phyloP scores from a whole-genome alignment of 2,113 vertebrate genomes.

The Rhizomys pruinosus region DNA sequence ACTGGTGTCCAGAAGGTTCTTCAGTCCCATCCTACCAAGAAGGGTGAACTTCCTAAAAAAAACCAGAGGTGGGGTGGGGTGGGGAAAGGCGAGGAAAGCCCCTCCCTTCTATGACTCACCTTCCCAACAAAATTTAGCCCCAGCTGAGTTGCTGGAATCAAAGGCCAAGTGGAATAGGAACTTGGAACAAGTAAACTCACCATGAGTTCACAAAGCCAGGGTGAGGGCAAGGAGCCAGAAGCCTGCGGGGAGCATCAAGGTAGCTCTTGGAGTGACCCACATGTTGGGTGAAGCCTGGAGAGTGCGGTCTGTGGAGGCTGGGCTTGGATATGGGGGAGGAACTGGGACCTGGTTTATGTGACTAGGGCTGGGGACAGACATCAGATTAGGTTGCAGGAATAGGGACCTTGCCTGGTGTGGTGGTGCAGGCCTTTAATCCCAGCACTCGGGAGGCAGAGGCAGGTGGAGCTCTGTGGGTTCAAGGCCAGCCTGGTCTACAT shows the following conservation, averaged over 20 bases:
- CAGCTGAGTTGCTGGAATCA: neutral
- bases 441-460: too few relatives aligned
- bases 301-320: neutral
- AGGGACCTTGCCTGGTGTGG: too few relatives aligned
- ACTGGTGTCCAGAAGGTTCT: neutral
- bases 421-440: too few relatives aligned
- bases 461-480: too few relatives aligned
- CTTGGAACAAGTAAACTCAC: neutral
- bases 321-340: neutral
- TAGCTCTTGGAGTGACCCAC: neutral
- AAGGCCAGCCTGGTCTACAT: too few relatives aligned
- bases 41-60: neutral
- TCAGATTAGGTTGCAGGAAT: neutral
- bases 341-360: neutral
- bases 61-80: neutral
- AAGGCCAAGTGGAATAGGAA: neutral
- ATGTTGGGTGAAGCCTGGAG: neutral
- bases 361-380: neutral
- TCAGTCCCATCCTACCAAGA: neutral
- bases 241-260: neutral
- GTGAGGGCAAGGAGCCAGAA: neutral
- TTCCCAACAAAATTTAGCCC: neutral
- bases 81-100: neutral
- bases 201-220: conserved; percentile 39
- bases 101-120: conserved; percentile 47